Base-by-base conservation (phyloP, 2,113 vertebrate species). In the Zapornia atra region DNA sequence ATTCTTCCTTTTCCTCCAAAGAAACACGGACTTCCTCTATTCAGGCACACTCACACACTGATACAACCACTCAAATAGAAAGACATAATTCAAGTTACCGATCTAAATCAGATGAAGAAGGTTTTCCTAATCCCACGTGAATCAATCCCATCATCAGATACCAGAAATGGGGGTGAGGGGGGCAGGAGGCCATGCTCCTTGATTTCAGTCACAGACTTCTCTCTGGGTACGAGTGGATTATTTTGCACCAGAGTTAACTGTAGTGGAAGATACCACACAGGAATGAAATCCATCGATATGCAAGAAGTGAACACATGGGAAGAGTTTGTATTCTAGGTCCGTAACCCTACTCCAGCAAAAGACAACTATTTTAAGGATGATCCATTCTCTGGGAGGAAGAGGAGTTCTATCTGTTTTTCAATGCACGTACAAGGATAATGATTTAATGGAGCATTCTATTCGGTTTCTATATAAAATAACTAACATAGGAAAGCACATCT, bases 161-260 rank as follows among this genome's bases (percentile, higher is more conserved):
- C 34, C 38, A 72, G 44, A 38, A 34, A 59, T 1, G 1, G 3
- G 8, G 5, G 5, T 44, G 0, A 1, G 24, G 17, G 53, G 29
- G 29, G 17, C 18, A 18, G 6, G 4, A 4, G 34, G 15, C 5
- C 4, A 48, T 22, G 1, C 14, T 68, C 31, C 48, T 61, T 34
- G 28, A 57, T 90, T 80, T 88, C 68, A 61, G 1, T 77, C 59
- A 56, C 61, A 77, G 71, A 17, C 28, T 94, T 21, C 10, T 82
- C 21, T 59, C 63, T 38, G 25, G 10, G 21, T 61, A 51, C 15
- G 50, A 48, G 11, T 3, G 31, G 16, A 57, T 94, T 88, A 59
- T 79, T 65, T 54, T 57, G 18, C 61, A 38, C 34, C 36, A 34
- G 38, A 42, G 10, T 31, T 64, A 69, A 38, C 46, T 56, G 20